A percentile compares a stretch with the other conserved stretches of the same genome.
Conservation (phyloP, 2,888 invertebrate species). For the Patella ulyssiponensis region DNA sequence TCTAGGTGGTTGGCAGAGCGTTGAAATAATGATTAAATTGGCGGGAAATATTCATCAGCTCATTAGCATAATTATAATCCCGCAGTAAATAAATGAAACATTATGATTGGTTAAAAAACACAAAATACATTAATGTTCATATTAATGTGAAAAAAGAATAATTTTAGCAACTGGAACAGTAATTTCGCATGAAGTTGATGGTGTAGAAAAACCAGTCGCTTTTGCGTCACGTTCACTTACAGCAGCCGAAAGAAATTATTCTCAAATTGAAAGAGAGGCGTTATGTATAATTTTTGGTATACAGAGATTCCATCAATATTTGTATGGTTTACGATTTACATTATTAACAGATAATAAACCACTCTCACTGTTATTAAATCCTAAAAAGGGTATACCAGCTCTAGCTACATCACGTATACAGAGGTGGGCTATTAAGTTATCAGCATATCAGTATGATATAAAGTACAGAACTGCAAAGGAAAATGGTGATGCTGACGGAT, state of each 20-base stretch:
- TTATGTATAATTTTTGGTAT: constrained; percentile 37
- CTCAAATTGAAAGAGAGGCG: constrained; percentile 38
- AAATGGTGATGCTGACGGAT: constrained; percentile 63
- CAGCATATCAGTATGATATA: constrained; percentile 63
- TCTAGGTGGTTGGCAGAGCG: too few relatives aligned
- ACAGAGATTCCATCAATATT: constrained; percentile 42
- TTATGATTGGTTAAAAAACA: too few relatives aligned
- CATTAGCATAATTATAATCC: too few relatives aligned
- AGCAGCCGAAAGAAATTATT: constrained; percentile 34
- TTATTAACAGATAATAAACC: constrained; percentile 71
- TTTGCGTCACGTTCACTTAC: constrained; percentile 18
- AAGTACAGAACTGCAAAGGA: constrained; percentile 50
- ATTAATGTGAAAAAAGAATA: too few relatives aligned
- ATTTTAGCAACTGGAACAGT: too few relatives aligned
- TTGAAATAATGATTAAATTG: too few relatives aligned
- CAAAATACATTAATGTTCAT: too few relatives aligned
- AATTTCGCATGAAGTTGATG: neutral
- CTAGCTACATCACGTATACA: constrained; percentile 55
- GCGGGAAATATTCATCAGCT: too few relatives aligned
- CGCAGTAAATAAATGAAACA: too few relatives aligned
- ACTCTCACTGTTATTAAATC: constrained; percentile 64
- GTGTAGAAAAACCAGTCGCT: constrained; percentile 23
- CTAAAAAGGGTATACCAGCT: constrained; percentile 52
- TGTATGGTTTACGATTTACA: constrained; percentile 40
- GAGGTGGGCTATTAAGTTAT: constrained; percentile 53